Percentiles rank a stretch among this genome's conserved stretches.
Evolutionary conservation across 2,888 invertebrate species (phyloP).

Genomic region (Hypercompe scribonia): DNA sequence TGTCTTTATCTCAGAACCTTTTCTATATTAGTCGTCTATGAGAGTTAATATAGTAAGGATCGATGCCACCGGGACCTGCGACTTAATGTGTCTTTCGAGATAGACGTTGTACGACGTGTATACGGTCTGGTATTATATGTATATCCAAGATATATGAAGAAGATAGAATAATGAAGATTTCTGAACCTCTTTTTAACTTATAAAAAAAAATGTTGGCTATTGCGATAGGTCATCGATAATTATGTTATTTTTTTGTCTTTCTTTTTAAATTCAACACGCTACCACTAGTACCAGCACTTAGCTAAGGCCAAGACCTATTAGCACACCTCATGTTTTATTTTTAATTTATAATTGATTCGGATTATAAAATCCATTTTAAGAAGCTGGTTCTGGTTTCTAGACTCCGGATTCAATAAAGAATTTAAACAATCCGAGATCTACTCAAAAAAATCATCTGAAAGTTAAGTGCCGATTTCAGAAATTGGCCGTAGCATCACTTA

Average conservation of each 20-base stretch:
- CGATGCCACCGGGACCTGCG: conserved; percentile 20
- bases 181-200: neutral
- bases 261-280: neutral
- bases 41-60: conserved; percentile 35
- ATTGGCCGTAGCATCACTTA: no score
- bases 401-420: no score
- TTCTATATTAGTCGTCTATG: conserved; percentile 28
- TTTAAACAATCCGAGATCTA: no score
- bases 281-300: neutral
- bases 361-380: neutral
- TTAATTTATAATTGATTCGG: neutral
- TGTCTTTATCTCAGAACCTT: conserved; percentile 34
- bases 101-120: conserved; percentile 13
- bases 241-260: neutral
- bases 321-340: neutral
- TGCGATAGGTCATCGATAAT: neutral
- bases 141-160: no score
- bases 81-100: conserved; percentile 33
- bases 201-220: neutral
- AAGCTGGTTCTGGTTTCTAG: no score
- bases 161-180: no score
- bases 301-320: neutral
- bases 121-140: conserved; percentile 18
- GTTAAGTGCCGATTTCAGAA: no score
- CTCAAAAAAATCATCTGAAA: no score